These are phyloP conservation scores for Megalonaias nervosa DNA, from an alignment of 1,140 invertebrate species.

Conservation along the genomic window DNA sequence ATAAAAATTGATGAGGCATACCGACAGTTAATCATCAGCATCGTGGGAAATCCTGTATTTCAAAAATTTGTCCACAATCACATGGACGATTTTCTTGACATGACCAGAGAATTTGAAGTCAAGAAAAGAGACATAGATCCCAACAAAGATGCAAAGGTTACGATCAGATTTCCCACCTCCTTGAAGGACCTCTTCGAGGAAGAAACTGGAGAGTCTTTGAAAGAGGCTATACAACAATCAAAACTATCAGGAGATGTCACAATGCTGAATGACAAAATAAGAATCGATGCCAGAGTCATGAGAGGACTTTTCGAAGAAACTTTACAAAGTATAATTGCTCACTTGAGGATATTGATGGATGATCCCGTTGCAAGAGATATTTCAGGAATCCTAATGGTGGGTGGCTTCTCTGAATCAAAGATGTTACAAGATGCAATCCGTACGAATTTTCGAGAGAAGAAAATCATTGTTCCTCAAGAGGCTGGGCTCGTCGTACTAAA, in stretches of 20 bases:
- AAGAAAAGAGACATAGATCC: conserved; percentile 6
- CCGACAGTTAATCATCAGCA: background rate
- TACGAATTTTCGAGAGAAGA: background rate
- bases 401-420: conserved; percentile 23
- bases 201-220: background rate
- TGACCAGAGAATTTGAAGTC: conserved; percentile 22
- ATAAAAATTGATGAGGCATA: conserved; percentile 8
- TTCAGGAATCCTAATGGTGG: conserved; percentile 8
- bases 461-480: conserved; percentile 13
- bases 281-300: background rate
- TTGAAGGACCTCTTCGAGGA: background rate
- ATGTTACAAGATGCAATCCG: conserved; percentile 4
- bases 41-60: conserved; percentile 7
- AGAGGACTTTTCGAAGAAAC: conserved; percentile 8
- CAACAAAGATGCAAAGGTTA: conserved; percentile 2
- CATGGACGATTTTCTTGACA: conserved; percentile 11
- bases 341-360: background rate
- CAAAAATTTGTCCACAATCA: background rate
- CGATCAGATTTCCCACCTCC: conserved; percentile 11
- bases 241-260: background rate
- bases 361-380: background rate
- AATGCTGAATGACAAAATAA: conserved; percentile 8
- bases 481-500: conserved; percentile 13
- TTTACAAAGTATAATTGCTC: conserved; percentile 1
- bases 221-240: background rate